These are phyloP conservation scores for Saimiri boliviensis DNA, from an alignment of 2,113 vertebrate species.

Conservation along the genomic window DNA sequence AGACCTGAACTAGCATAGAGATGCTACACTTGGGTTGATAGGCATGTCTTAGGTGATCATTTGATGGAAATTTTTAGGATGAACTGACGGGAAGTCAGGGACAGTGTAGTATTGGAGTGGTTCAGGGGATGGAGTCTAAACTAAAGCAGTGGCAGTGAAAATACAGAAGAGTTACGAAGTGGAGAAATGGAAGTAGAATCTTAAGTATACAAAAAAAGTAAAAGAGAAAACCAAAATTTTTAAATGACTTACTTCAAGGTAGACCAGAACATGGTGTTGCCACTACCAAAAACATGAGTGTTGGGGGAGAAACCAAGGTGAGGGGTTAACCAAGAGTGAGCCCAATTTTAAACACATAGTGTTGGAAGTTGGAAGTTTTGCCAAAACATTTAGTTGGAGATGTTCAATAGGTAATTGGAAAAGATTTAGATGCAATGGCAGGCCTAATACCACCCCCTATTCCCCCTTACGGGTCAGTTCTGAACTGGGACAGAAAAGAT, in stretches of 20 bases:
- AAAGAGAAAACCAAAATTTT: background rate
- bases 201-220: background rate
- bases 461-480: no score
- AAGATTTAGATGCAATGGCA: background rate
- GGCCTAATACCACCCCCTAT: rapidly evolving
- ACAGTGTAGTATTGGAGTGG: background rate
- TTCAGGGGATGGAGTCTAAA: background rate
- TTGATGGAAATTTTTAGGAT: background rate
- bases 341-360: background rate
- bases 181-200: background rate
- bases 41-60: background rate
- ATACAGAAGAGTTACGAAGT: background rate
- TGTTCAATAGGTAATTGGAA: background rate
- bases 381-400: background rate
- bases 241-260: background rate
- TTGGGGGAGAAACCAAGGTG: background rate
- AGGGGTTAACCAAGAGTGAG: background rate
- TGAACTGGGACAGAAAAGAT: background rate
- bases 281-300: background rate
- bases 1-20: no score
- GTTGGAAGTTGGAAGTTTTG: background rate
- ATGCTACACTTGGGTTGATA: background rate
- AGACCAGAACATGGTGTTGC: background rate
- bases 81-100: background rate
- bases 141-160: background rate